A percentile compares a stretch with the other conserved stretches of the same genome.
phyloP scores from a whole-genome alignment of 2,113 vertebrate genomes.

The Sinocyclocheilus anshuiensis region DNA sequence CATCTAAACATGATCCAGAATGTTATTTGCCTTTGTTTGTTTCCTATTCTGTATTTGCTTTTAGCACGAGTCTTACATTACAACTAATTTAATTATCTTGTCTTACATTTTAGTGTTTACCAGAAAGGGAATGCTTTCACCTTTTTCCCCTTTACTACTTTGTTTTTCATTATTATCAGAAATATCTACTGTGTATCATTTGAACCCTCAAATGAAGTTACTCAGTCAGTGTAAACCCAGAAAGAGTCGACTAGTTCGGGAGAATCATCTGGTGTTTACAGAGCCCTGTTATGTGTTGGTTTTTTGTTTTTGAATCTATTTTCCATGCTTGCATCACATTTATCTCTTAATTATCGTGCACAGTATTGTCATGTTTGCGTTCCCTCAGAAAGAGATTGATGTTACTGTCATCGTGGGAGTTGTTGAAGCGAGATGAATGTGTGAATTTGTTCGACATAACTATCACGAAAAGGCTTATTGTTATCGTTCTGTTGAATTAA shows the following conservation, averaged over 20 bases:
- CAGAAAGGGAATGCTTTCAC: conserved; percentile 69
- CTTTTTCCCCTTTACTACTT: conserved; percentile 53
- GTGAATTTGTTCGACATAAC: neutral
- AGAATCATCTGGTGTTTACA: neutral
- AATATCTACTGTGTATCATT: neutral
- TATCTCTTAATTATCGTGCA: conserved; percentile 25
- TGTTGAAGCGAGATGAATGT: neutral
- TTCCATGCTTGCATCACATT: conserved; percentile 7
- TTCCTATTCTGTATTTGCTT: neutral
- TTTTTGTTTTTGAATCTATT: conserved; percentile 10
- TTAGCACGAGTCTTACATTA: neutral
- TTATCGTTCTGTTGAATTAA: conserved; percentile 49
- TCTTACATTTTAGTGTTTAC: conserved; percentile 61
- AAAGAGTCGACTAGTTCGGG: conserved; percentile 25
- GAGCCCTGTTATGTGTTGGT: neutral
- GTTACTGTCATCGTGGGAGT: neutral
- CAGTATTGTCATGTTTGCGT: conserved; percentile 22
- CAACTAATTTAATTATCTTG: conserved; percentile 19
- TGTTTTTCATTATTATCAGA: neutral
- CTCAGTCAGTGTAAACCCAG: neutral
- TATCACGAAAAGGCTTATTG: conserved; percentile 6
- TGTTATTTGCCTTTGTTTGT: neutral
- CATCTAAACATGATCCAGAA: neutral
- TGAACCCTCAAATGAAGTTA: neutral
- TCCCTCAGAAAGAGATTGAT: conserved; percentile 21